Percentiles rank a stretch among this genome's conserved stretches.
Evolutionary conservation across 2,113 vertebrate genomes (phyloP).

Genomic region (Ctenomys sociabilis): DNA sequence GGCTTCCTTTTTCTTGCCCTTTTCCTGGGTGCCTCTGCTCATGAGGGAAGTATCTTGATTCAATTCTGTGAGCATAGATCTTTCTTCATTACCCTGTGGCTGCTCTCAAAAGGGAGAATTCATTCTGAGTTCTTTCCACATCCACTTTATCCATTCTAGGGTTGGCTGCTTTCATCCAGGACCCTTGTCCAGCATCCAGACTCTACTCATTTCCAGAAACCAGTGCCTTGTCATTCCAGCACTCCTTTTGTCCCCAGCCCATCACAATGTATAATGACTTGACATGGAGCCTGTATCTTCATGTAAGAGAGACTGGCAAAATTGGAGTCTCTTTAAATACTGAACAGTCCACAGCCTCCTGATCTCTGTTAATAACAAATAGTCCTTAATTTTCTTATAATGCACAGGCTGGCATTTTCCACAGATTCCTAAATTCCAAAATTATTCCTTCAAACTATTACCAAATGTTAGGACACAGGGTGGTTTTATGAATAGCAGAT

Average conservation of each 20-base stretch:
- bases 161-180: neutral
- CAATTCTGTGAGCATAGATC: neutral
- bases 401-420: neutral
- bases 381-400: neutral
- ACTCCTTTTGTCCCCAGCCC: neutral
- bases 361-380: neutral
- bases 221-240: neutral
- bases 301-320: neutral
- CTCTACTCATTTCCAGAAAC: constrained; percentile 36
- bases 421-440: neutral
- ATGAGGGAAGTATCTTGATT: neutral
- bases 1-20: neutral
- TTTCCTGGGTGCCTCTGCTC: neutral
- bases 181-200: neutral
- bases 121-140: neutral
- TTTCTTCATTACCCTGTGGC: neutral
- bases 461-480: neutral
- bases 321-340: neutral
- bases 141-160: neutral
- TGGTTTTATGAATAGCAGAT: neutral
- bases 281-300: neutral
- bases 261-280: neutral
- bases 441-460: neutral
- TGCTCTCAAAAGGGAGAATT: neutral
- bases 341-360: neutral